A percentile compares a stretch with the other conserved stretches of the same genome.
Evolutionary conservation across 2,797 vertebrate genomes (phyloP).

Genomic region (Prunella strophiata): DNA sequence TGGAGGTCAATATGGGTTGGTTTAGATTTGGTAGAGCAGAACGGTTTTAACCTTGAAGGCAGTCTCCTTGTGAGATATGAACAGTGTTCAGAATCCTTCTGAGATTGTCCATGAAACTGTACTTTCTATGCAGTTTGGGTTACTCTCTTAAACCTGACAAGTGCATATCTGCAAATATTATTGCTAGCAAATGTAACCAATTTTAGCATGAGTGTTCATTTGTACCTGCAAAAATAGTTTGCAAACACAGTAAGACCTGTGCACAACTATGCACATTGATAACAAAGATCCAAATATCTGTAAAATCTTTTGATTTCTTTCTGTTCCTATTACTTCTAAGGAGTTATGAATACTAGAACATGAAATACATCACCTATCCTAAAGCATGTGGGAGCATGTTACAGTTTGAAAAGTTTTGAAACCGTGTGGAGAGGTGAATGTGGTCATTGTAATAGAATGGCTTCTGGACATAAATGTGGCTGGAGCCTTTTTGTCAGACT

Average conservation of each 20-base stretch:
- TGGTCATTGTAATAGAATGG: neutral
- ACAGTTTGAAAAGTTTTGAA: neutral
- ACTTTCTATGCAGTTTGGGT: neutral
- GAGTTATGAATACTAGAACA: neutral
- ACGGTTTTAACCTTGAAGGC: neutral
- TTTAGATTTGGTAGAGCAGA: neutral
- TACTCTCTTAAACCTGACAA: neutral
- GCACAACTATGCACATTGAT: neutral
- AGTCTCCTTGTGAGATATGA: neutral
- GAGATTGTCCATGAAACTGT: neutral
- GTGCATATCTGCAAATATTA: neutral
- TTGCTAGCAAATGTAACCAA: neutral
- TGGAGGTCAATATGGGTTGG: neutral
- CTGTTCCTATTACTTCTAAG: neutral
- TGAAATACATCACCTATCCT: neutral
- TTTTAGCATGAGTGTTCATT: neutral
- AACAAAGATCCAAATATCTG: neutral
- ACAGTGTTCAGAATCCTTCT: neutral
- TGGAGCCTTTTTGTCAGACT: neutral
- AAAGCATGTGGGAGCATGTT: neutral
- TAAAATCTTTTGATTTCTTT: neutral
- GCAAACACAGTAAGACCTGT: neutral
- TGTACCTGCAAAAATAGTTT: neutral
- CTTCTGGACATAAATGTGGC: neutral
- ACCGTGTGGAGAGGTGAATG: neutral